phyloP scores from a whole-genome alignment of 2,797 vertebrate genomes.

The Hydrophis major region DNA sequence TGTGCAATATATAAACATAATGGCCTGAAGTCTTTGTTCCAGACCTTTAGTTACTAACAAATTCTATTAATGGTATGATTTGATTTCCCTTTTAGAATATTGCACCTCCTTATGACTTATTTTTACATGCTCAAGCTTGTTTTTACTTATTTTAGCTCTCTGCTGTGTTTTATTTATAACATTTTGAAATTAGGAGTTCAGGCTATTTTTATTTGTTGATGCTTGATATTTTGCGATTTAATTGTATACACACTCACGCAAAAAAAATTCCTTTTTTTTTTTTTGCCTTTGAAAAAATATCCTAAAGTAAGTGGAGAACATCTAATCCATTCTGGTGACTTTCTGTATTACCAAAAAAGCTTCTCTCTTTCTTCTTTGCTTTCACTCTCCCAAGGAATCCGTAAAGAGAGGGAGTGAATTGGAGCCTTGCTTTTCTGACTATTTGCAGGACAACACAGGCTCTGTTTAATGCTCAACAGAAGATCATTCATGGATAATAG shows the following conservation, averaged over 20 bases:
- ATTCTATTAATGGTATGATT: neutral
- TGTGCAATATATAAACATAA: neutral
- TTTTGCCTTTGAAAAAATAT: neutral
- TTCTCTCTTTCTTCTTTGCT: slow-evolving; percentile 24
- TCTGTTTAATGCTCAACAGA: neutral
- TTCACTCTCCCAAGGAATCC: slow-evolving; percentile 2
- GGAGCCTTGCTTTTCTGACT: neutral
- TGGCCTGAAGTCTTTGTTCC: neutral
- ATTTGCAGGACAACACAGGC: neutral
- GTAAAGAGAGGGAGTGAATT: neutral
- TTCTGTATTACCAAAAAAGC: neutral
- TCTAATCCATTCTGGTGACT: slow-evolving; percentile 15
- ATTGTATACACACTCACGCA: neutral
- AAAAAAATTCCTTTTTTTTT: neutral
- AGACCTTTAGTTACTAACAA: neutral
- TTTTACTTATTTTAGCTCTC: neutral
- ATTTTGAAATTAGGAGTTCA: neutral
- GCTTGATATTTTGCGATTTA: neutral
- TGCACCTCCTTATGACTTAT: neutral
- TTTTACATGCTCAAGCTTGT: neutral
- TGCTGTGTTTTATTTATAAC: neutral
- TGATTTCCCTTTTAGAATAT: neutral
- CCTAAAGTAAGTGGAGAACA: neutral
- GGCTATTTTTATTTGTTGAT: neutral
- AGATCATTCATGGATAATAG: neutral